A percentile compares a stretch with the other conserved stretches of the same genome.
These are phyloP conservation scores for Eupithecia tripunctaria DNA, from an alignment of 2,888 invertebrate genomes.

Conservation along the genomic window DNA sequence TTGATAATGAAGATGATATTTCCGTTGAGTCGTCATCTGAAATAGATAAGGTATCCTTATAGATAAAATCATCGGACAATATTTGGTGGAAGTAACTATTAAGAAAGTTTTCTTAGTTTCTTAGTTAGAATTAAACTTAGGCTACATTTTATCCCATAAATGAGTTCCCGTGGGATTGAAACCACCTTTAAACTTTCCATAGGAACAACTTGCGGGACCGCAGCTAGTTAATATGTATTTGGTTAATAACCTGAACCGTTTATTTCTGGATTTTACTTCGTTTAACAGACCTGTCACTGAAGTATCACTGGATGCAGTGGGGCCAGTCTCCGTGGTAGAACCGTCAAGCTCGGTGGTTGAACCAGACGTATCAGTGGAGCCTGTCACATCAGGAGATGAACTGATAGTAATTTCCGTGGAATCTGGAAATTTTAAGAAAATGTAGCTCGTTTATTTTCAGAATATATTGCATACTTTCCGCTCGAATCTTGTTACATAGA, in stretches of 20 bases:
- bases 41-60: neutral
- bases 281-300: neutral
- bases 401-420: conserved; percentile 17
- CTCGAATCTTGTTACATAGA: too few relatives aligned
- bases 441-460: too few relatives aligned
- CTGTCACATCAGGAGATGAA: neutral
- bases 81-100: neutral
- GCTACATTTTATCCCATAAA: too few relatives aligned
- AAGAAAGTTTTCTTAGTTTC: too few relatives aligned
- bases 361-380: conserved; percentile 13
- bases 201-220: too few relatives aligned
- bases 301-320: conserved; percentile 17
- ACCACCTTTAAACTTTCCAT: too few relatives aligned
- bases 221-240: too few relatives aligned
- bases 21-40: neutral
- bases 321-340: conserved; percentile 32
- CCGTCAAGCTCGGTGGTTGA: conserved; percentile 24
- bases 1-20: neutral
- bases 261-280: neutral
- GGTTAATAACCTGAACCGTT: too few relatives aligned
- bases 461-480: too few relatives aligned
- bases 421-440: conserved; percentile 7
- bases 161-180: too few relatives aligned
- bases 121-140: too few relatives aligned
- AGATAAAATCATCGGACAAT: neutral